phyloP scores from a whole-genome alignment of 2,888 invertebrate genomes.

The Tridacna crocea region DNA sequence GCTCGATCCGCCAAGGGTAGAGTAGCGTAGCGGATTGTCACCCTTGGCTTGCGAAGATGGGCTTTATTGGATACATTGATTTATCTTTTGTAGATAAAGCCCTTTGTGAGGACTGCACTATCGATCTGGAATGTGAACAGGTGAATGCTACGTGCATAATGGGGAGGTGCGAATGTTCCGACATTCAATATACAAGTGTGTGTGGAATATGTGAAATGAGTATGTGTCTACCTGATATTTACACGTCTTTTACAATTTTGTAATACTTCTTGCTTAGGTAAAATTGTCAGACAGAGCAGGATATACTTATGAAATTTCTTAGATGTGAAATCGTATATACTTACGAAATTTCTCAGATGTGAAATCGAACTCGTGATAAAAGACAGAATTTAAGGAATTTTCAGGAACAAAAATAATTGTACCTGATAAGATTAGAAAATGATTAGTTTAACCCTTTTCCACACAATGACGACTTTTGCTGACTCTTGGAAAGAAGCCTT shows the following conservation, averaged over 20 bases:
- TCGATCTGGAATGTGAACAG: not conserved
- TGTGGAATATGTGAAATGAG: conserved; percentile 2
- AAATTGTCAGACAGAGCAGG: not conserved
- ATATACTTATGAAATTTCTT: not conserved
- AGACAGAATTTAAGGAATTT: too few relatives aligned
- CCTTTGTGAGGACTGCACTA: not conserved
- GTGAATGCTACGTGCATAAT: not conserved
- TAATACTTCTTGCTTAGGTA: not conserved
- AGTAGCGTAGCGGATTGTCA: too few relatives aligned
- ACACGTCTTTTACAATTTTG: not conserved
- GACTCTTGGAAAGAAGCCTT: too few relatives aligned
- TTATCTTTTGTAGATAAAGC: not conserved
- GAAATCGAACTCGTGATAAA: too few relatives aligned
- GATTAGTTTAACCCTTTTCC: too few relatives aligned
- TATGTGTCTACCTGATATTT: not conserved
- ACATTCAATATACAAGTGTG: not conserved
- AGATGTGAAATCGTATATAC: not conserved
- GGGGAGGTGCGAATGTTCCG: not conserved
- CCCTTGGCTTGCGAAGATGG: too few relatives aligned
- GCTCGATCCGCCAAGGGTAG: too few relatives aligned
- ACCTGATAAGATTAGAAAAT: too few relatives aligned
- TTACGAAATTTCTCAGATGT: not conserved
- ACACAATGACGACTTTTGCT: too few relatives aligned
- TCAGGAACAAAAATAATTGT: too few relatives aligned
- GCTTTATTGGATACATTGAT: not conserved